Percentiles rank a stretch among this genome's conserved stretches.
Evolutionary conservation across 2,113 vertebrate genomes (phyloP).

Genomic region (Phoxinus phoxinus): DNA sequence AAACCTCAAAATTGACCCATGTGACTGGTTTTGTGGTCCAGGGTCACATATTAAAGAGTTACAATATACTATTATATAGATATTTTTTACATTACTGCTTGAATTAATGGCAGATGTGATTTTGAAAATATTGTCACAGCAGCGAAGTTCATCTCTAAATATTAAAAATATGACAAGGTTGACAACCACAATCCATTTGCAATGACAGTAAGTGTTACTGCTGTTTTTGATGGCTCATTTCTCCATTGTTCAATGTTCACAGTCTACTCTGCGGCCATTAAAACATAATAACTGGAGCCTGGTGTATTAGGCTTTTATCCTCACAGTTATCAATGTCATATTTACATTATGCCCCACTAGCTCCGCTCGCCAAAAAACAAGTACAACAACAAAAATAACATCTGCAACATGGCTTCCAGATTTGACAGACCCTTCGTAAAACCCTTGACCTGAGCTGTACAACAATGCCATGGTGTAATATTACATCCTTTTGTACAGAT

Average conservation of each 20-base stretch:
- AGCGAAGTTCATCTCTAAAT: not conserved
- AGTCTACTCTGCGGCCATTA: not conserved
- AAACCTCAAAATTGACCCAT: too few relatives aligned
- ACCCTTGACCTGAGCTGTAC: slow-evolving; percentile 13
- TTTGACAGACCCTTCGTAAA: slow-evolving; percentile 9
- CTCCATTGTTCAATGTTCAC: not conserved
- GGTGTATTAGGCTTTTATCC: not conserved
- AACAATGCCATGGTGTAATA: slow-evolving; percentile 32
- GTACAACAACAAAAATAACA: not conserved
- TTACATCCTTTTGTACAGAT: slow-evolving; percentile 30
- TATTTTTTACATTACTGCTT: not conserved
- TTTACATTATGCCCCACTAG: not conserved
- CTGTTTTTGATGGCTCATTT: slow-evolving; percentile 14
- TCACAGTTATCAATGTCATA: not conserved
- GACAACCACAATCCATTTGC: not conserved
- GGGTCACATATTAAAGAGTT: too few relatives aligned
- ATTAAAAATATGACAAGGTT: not conserved
- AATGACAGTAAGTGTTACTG: slow-evolving; percentile 1
- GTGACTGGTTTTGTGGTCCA: too few relatives aligned
- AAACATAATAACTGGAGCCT: not conserved
- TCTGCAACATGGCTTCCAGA: not conserved
- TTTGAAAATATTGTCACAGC: not conserved
- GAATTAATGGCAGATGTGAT: not conserved
- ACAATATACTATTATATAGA: not conserved
- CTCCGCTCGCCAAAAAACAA: not conserved